Conservation (phyloP, 2,797 vertebrate genomes). For the Octomys mimax region DNA sequence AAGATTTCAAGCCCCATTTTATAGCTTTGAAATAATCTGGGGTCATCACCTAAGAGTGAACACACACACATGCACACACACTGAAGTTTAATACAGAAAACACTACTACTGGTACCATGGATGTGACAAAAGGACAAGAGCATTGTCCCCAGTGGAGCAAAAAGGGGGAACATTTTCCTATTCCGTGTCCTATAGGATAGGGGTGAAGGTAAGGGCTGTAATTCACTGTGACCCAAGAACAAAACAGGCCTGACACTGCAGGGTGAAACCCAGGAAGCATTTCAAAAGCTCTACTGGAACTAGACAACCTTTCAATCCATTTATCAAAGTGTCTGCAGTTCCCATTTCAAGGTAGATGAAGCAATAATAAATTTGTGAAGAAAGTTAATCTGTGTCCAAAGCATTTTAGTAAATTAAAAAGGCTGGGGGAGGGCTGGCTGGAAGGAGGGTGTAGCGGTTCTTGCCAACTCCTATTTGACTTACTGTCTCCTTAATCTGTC, state of each 20-base stretch:
- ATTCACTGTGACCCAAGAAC: conserved; percentile 42
- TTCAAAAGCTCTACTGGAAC: conserved; percentile 68
- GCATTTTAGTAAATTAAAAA: conserved; percentile 85
- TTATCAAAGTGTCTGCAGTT: conserved; percentile 86
- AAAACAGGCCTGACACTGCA: conserved; percentile 54
- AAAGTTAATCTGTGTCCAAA: conserved; percentile 88
- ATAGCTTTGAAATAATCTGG: not conserved
- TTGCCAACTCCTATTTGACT: conserved; percentile 81
- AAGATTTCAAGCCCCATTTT: not conserved
- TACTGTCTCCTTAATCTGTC: conserved; percentile 83
- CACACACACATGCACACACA: not conserved
- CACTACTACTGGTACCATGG: not conserved
- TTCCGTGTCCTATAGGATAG: not conserved
- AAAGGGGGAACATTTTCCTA: not conserved
- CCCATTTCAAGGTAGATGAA: conserved; percentile 85
- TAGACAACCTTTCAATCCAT: conserved; percentile 83
- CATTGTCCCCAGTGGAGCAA: not conserved
- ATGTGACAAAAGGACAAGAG: not conserved
- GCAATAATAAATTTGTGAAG: conserved; percentile 87
- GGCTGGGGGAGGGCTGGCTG: conserved; percentile 46
- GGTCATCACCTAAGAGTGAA: not conserved
- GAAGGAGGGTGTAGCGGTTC: conserved; percentile 48
- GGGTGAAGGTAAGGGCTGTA: not conserved
- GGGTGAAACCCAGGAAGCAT: conserved; percentile 46
- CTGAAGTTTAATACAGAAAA: not conserved